phyloP scores from a whole-genome alignment of 2,888 invertebrate species.

The Thera obeliscata region DNA sequence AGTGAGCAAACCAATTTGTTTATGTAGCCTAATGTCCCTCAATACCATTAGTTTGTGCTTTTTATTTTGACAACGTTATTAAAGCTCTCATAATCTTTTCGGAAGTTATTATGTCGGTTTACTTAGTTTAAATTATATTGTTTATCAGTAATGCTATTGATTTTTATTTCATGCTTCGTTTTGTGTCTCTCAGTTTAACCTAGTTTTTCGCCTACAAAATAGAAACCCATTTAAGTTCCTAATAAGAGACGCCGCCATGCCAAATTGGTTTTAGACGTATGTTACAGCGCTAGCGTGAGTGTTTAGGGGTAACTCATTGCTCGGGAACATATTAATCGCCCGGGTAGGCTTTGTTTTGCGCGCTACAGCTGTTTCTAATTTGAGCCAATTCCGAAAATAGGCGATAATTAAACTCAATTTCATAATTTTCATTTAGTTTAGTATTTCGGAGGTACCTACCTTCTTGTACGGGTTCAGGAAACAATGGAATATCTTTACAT shows the following conservation, averaged over 20 bases:
- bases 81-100: background rate
- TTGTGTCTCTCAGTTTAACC: conserved; percentile 9
- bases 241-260: conserved; percentile 30
- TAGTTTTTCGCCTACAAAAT: conserved; percentile 31
- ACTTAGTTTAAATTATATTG: too few species aligned
- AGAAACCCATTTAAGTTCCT: conserved; percentile 37
- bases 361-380: background rate
- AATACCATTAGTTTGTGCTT: background rate
- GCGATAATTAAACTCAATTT: too few species aligned
- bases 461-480: too few species aligned
- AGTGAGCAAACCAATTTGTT: background rate
- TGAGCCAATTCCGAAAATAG: background rate
- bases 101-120: background rate
- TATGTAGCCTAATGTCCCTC: background rate
- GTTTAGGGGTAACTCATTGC: conserved; percentile 20
- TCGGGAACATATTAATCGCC: conserved; percentile 3
- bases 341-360: background rate
- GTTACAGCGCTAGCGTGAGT: conserved; percentile 20
- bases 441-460: too few species aligned
- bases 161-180: conserved; percentile 1
- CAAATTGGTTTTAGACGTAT: conserved; percentile 39
- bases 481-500: too few species aligned
- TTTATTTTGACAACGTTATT: background rate
- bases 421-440: too few species aligned
- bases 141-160: background rate